These are phyloP conservation scores for Diprion similis DNA, from an alignment of 1,140 invertebrate genomes.

Conservation along the genomic window DNA sequence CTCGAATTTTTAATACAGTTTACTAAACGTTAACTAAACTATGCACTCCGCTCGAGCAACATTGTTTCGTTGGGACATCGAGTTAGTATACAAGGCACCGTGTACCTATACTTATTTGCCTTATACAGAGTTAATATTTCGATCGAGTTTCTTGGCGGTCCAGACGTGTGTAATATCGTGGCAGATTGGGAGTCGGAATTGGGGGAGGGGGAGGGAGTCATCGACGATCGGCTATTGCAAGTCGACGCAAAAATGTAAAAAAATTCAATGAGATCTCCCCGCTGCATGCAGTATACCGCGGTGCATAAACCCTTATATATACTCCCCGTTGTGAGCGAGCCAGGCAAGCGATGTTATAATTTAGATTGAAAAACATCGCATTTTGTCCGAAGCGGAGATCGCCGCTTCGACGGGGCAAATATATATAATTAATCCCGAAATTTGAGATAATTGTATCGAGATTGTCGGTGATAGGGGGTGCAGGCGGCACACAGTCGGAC, in stretches of 20 bases:
- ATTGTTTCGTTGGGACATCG: background rate
- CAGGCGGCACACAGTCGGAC: conserved; percentile 3
- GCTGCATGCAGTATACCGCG: background rate
- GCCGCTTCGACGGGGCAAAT: conserved; percentile 1
- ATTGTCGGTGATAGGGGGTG: conserved; percentile 4
- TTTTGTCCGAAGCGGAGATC: background rate
- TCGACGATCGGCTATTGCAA: background rate
- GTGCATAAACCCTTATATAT: too few species aligned
- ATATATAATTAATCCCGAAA: conserved; percentile 6
- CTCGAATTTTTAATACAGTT: too few species aligned
- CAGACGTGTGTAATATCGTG: conserved; percentile 45
- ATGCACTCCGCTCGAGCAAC: background rate
- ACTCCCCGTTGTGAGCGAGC: too few species aligned
- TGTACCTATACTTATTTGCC: too few species aligned
- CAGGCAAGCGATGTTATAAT: conserved; percentile 1
- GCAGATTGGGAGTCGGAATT: conserved; percentile 43
- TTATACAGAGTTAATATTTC: background rate
- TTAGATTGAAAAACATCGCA: conserved; percentile 7
- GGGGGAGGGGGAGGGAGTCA: conserved; percentile 40
- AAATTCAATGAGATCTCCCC: background rate
- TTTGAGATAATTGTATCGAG: conserved; percentile 7
- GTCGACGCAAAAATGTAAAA: conserved; percentile 4
- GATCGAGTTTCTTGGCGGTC: background rate
- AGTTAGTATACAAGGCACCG: background rate
- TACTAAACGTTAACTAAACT: too few species aligned